phyloP scores from a whole-genome alignment of 2,888 invertebrate genomes.

The Pogonocherus hispidulus region DNA sequence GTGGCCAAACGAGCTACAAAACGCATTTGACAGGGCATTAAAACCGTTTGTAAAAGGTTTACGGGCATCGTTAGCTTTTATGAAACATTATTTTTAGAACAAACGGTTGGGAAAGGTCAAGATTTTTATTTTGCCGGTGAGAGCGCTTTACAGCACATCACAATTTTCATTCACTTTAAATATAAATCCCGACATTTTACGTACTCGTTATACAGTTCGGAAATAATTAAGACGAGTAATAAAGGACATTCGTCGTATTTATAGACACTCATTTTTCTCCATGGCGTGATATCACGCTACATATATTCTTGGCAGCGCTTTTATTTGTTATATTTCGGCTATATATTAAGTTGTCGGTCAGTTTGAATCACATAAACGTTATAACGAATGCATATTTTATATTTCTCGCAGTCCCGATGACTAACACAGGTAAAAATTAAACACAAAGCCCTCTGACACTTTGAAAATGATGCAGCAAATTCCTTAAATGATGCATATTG shows the following conservation, averaged over 20 bases:
- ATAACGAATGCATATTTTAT: neutral
- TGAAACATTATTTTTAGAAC: slow-evolving; percentile 46
- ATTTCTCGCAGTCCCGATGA: neutral
- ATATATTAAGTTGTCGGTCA: neutral
- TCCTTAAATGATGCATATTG: neutral
- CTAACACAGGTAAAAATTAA: neutral
- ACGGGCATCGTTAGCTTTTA: slow-evolving; percentile 35
- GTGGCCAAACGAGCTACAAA: neutral
- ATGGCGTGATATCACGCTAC: slow-evolving; percentile 3
- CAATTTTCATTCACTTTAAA: slow-evolving; percentile 29
- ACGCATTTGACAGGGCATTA: slow-evolving; percentile 15
- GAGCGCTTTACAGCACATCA: slow-evolving; percentile 2
- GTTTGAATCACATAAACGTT: neutral
- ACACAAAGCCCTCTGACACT: neutral
- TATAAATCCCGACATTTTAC: slow-evolving; percentile 19
- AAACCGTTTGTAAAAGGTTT: slow-evolving; percentile 28
- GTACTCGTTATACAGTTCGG: neutral
- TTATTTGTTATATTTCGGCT: neutral
- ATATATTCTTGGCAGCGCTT: neutral
- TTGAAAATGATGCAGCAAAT: neutral
- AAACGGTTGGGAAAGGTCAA: slow-evolving; percentile 44
- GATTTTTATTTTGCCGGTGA: slow-evolving; percentile 39
- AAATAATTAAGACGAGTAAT: slow-evolving; percentile 17
- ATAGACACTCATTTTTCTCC: neutral
- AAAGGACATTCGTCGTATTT: slow-evolving; percentile 15